Evolutionary conservation across 2,888 invertebrate species (phyloP).

Genomic region (Sarcophaga rosellei): DNA sequence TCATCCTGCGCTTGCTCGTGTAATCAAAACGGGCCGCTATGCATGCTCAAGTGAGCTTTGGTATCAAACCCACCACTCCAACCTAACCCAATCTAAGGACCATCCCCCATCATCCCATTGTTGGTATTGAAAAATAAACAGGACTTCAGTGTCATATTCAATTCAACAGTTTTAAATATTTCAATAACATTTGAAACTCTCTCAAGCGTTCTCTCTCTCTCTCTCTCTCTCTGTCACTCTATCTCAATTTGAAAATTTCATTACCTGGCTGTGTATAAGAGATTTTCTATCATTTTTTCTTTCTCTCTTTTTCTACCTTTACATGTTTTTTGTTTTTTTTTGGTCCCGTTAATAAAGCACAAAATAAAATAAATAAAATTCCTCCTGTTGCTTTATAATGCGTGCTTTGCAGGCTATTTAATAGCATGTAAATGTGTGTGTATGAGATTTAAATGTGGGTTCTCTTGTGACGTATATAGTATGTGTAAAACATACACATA

Average conservation of each 20-base stretch:
- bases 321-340: background rate
- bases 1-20: no score
- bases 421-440: background rate
- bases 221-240: background rate
- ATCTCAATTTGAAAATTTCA: background rate
- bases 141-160: no score
- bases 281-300: background rate
- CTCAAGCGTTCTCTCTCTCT: background rate
- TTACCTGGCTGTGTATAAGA: conserved; percentile 32
- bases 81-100: no score
- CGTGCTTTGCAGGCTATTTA: conserved; percentile 42
- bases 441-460: background rate
- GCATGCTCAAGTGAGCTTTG: no score
- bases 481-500: background rate
- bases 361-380: conserved; percentile 28
- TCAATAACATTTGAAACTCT: no score
- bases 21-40: no score
- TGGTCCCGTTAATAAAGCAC: background rate
- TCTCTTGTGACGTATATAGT: background rate
- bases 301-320: background rate
- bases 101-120: no score
- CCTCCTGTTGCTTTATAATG: conserved; percentile 67
- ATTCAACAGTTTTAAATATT: no score
- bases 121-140: no score
- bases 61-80: no score